These are phyloP conservation scores for Pungitius pungitius DNA, from an alignment of 2,113 vertebrate genomes.

Conservation along the genomic window DNA sequence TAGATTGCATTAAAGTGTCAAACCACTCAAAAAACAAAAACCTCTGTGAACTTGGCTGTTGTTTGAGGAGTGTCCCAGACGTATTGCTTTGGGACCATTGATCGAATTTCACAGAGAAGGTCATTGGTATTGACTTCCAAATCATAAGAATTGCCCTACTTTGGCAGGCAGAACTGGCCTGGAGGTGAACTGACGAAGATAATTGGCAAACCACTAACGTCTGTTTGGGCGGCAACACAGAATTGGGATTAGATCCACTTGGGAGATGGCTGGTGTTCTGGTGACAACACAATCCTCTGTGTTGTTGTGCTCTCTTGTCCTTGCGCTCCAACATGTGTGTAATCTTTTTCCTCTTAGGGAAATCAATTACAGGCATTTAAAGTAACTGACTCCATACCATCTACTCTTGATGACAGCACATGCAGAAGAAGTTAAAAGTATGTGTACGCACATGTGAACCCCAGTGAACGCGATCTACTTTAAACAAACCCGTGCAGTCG, in stretches of 20 bases:
- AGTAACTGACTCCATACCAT: slow-evolving; percentile 38
- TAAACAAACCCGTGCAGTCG: slow-evolving; percentile 68
- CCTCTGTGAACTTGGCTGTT: slow-evolving; percentile 10
- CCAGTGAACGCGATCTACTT: slow-evolving; percentile 63
- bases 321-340: slow-evolving; percentile 37
- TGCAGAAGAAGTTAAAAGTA: slow-evolving; percentile 36
- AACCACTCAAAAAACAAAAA: slow-evolving; percentile 12
- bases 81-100: slow-evolving; percentile 68
- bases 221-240: slow-evolving; percentile 45
- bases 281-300: slow-evolving; percentile 49
- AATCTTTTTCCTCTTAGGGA: slow-evolving; percentile 24
- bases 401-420: slow-evolving; percentile 36
- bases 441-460: slow-evolving; percentile 17
- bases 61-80: slow-evolving; percentile 17
- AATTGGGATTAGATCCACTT: slow-evolving; percentile 66
- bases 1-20: slow-evolving; percentile 23
- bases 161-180: slow-evolving; percentile 24
- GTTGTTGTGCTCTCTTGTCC: slow-evolving; percentile 48
- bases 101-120: slow-evolving; percentile 77
- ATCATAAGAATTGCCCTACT: slow-evolving; percentile 50
- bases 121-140: slow-evolving; percentile 72
- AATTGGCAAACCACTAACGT: slow-evolving; percentile 52
- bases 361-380: slow-evolving; percentile 58
- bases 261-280: slow-evolving; percentile 46
- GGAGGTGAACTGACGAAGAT: slow-evolving; percentile 48